Base-by-base conservation (phyloP, 23 tunicate species). In the Styela clava region DNA sequence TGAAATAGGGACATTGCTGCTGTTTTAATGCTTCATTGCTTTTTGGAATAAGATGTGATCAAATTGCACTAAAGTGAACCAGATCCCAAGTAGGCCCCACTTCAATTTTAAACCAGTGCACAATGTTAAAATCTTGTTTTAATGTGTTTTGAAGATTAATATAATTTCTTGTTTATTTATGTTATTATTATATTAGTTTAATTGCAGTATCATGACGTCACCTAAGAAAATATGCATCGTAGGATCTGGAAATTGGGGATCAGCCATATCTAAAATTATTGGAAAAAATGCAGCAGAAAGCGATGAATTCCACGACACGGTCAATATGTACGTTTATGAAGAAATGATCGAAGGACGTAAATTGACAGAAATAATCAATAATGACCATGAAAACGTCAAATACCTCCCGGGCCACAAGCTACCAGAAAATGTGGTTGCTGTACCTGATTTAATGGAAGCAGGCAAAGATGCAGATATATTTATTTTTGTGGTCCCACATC, bases 201-300 rank as follows among this genome's bases (percentile, higher is more conserved):
- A 12, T 44, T 44, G 56, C 56, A 44, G 56, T 44, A 44, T 44
- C 7, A 44, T 44, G 56, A 12, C 56, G 56, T 44, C 56, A 44
- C 56, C 85, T 31, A 91, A 86, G 63, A 91, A 86, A 78, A 88
- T 92, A 1, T 87, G 92, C 74, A 92, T 92, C 44, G 78, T 92
- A 74, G 97, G 97, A 61, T 92, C 97, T 28, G 97, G 97, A 68
- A 92, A 92, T 52, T 92, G 97, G 95, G 98, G 98, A 1, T 88
- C 95, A n/a, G 89, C 98, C 0, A 94, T 94, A 68, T 77, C 98
- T 7, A 94, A 89, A 81, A 85, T 94, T 37, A 79, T 86, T 73
- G 98, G 98, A 1, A 61, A 0, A 24, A 86, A 83, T 56, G 72
- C 86, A 63, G 91, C 91, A 16, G 61, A 37, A 56, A 72, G 68